phyloP scores from a whole-genome alignment of 2,888 invertebrate genomes.

The Drosophila longiperda region DNA sequence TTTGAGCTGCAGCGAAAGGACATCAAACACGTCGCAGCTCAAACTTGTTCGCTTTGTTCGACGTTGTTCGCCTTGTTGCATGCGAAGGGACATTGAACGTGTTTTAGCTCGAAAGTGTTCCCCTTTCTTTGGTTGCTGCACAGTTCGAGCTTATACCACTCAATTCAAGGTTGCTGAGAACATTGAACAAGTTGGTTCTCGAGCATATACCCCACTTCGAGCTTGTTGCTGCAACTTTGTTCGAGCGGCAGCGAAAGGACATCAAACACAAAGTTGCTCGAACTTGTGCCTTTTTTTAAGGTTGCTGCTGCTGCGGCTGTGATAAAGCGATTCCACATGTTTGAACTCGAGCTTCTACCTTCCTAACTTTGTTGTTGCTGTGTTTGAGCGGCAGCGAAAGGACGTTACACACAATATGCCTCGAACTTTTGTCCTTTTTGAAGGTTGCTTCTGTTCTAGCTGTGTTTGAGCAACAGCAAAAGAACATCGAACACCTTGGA shows the following conservation, averaged over 20 bases:
- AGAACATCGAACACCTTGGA: neutral
- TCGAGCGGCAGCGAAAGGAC: neutral
- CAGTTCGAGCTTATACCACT: neutral
- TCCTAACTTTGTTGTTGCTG: neutral
- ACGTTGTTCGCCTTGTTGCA: neutral
- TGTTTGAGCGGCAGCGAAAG: neutral
- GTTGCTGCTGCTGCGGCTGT: neutral
- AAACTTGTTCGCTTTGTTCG: neutral
- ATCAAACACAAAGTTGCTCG: neutral
- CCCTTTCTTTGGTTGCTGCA: neutral
- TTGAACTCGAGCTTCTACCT: neutral
- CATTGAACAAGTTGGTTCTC: neutral
- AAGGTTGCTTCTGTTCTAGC: neutral
- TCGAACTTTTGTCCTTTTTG: neutral
- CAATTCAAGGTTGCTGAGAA: neutral
- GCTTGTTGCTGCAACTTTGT: neutral
- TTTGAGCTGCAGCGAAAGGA: conserved; percentile 45
- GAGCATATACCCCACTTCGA: neutral
- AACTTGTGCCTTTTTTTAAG: neutral
- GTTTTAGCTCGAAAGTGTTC: neutral
- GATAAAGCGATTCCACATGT: neutral
- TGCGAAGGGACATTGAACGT: neutral
- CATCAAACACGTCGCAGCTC: conserved; percentile 52
- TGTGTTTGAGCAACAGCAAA: neutral
- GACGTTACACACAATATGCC: neutral